Conservation (phyloP, 2,888 invertebrate species). For the Oscheius sp. region DNA sequence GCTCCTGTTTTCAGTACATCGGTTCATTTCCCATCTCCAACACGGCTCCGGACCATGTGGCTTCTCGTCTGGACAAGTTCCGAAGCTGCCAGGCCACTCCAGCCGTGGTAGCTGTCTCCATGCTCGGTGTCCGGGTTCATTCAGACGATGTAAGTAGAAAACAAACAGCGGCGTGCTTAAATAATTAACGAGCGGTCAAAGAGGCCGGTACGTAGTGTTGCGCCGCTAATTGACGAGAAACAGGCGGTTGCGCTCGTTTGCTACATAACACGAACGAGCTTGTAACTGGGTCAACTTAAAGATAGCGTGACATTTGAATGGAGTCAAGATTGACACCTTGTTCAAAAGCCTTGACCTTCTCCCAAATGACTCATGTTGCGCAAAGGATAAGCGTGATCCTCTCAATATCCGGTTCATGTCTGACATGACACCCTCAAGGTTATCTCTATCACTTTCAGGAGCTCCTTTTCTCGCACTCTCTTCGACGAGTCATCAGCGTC, state of each 20-base stretch:
- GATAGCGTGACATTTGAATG: not conserved
- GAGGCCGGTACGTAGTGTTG: constrained; percentile 34
- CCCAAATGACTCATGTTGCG: constrained; percentile 23
- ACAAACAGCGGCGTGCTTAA: constrained; percentile 14
- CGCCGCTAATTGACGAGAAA: constrained; percentile 26
- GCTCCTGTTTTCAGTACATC: constrained; percentile 45
- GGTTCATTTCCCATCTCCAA: constrained; percentile 56
- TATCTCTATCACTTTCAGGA: constrained; percentile 43
- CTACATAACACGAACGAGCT: not conserved
- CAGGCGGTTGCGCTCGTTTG: not conserved
- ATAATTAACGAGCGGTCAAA: constrained; percentile 33
- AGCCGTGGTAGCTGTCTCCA: constrained; percentile 48
- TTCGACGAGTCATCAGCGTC: constrained; percentile 50
- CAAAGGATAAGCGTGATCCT: not conserved
- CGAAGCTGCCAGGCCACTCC: constrained; percentile 31
- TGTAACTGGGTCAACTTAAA: no score
- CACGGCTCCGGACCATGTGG: constrained; percentile 40
- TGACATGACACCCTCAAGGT: not conserved
- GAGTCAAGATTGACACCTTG: no score
- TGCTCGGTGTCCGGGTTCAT: constrained; percentile 50
- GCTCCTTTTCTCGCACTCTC: constrained; percentile 52
- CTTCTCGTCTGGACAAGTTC: constrained; percentile 46
- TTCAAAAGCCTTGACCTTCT: no score
- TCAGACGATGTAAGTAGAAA: constrained; percentile 44
- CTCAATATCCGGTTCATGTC: constrained; percentile 19